Conservation (phyloP, 1,140 invertebrate genomes). For the Aricia agestis region DNA sequence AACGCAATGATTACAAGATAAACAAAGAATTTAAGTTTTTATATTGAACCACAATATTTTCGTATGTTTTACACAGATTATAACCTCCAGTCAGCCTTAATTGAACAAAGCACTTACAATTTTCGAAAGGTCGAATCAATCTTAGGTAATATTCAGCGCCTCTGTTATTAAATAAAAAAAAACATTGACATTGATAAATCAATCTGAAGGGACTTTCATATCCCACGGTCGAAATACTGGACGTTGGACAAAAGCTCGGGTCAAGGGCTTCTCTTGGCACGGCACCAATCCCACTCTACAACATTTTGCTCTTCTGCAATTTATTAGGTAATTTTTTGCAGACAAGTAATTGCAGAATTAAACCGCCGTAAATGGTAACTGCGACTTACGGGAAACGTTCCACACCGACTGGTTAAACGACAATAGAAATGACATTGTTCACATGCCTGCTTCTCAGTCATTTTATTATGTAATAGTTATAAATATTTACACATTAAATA, state of each 20-base stretch:
- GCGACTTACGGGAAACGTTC: not conserved
- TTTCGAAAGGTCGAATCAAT: not conserved
- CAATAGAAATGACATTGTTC: not conserved
- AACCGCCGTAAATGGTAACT: not conserved
- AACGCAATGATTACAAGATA: not conserved
- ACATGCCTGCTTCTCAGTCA: not conserved
- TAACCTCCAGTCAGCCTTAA: not conserved
- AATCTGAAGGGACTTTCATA: conserved; percentile 27
- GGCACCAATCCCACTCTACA: conserved; percentile 34
- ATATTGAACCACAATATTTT: not conserved
- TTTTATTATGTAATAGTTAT: not conserved
- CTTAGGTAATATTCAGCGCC: not conserved
- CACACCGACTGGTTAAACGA: not conserved
- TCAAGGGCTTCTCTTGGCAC: conserved; percentile 46
- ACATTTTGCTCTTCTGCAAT: conserved; percentile 24
- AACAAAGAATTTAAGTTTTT: not conserved
- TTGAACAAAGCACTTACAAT: not conserved
- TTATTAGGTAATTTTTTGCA: conserved; percentile 16
- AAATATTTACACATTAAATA: not conserved
- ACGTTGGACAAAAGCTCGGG: conserved; percentile 38
- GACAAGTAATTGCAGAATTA: conserved; percentile 8
- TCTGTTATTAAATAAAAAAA: conserved; percentile 10
- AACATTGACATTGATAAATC: conserved; percentile 18
- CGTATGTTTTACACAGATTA: not conserved
- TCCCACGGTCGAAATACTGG: conserved; percentile 32